Conservation (phyloP, 2,888 invertebrate genomes). For the Hypselothyrea guttata region DNA sequence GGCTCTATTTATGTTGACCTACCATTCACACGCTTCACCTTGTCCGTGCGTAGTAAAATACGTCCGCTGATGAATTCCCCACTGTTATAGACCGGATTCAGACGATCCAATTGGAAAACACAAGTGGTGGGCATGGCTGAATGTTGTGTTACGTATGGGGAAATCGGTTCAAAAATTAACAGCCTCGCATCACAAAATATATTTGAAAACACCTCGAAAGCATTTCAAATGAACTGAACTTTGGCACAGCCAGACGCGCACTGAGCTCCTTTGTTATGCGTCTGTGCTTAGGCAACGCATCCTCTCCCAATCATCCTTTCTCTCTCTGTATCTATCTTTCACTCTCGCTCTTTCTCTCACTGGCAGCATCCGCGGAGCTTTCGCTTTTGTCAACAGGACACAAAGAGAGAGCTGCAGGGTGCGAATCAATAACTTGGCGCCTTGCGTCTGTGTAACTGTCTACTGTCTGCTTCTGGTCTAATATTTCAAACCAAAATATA, state of each 20-base stretch:
- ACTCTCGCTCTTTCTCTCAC: conserved; percentile 11
- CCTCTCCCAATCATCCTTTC: too few relatives aligned
- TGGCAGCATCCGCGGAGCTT: conserved; percentile 59
- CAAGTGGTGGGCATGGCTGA: conserved; percentile 77
- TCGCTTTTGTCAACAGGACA: conserved; percentile 39
- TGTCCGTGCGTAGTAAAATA: conserved; percentile 75
- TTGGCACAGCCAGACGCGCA: conserved; percentile 74
- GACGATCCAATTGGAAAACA: conserved; percentile 78
- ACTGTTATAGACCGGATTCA: conserved; percentile 74
- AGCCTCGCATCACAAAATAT: conserved; percentile 41
- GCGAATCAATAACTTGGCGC: conserved; percentile 74
- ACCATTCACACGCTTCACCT: conserved; percentile 79
- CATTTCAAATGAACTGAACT: conserved; percentile 49
- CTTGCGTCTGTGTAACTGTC: conserved; percentile 74
- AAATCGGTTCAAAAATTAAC: background rate
- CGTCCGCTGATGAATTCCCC: conserved; percentile 78
- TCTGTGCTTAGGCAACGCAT: conserved; percentile 19
- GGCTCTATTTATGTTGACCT: conserved; percentile 21
- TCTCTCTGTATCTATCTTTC: conserved; percentile 4
- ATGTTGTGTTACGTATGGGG: background rate
- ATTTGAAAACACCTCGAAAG: conserved; percentile 19
- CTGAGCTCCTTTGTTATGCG: conserved; percentile 61
- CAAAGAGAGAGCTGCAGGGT: conserved; percentile 24
- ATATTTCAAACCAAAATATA: conserved; percentile 61
- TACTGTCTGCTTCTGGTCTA: conserved; percentile 74